phyloP scores from a whole-genome alignment of 2,113 vertebrate species.

The Platichthys stellatus region DNA sequence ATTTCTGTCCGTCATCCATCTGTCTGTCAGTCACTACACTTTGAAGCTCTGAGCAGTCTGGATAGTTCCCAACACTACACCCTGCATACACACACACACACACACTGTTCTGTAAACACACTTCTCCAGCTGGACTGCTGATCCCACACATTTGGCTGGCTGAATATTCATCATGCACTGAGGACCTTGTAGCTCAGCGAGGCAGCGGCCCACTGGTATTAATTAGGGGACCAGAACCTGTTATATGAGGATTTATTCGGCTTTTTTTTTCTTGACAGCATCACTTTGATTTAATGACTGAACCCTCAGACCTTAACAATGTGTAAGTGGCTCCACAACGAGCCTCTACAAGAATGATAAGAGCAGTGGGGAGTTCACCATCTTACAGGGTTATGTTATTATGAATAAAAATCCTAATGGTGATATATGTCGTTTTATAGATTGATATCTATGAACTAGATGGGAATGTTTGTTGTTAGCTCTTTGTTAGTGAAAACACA shows the following conservation, averaged over 20 bases:
- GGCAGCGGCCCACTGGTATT: conserved; percentile 57
- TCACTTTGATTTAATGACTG: conserved; percentile 25
- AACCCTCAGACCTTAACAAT: conserved; percentile 15
- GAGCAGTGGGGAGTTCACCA: not conserved
- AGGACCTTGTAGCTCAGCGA: conserved; percentile 57
- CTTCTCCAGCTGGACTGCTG: conserved; percentile 59
- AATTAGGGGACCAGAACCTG: conserved; percentile 48
- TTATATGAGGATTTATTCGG: conserved; percentile 36
- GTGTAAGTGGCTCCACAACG: conserved; percentile 11
- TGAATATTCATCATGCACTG: conserved; percentile 67
- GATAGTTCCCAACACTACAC: conserved; percentile 52
- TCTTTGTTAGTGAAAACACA: too few species aligned
- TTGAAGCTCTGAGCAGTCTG: conserved; percentile 74
- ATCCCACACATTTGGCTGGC: conserved; percentile 43
- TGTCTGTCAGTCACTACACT: conserved; percentile 67
- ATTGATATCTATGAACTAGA: too few species aligned
- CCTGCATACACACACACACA: conserved; percentile 15
- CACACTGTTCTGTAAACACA: conserved; percentile 28
- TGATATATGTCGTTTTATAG: too few species aligned
- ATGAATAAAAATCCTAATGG: too few species aligned
- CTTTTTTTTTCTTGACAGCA: conserved; percentile 27
- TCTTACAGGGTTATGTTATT: not conserved
- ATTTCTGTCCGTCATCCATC: conserved; percentile 63
- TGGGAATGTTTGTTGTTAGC: too few species aligned
- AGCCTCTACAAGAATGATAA: not conserved